Base-by-base conservation (phyloP, 2,888 invertebrate genomes). In the Dolomedes plantarius region DNA sequence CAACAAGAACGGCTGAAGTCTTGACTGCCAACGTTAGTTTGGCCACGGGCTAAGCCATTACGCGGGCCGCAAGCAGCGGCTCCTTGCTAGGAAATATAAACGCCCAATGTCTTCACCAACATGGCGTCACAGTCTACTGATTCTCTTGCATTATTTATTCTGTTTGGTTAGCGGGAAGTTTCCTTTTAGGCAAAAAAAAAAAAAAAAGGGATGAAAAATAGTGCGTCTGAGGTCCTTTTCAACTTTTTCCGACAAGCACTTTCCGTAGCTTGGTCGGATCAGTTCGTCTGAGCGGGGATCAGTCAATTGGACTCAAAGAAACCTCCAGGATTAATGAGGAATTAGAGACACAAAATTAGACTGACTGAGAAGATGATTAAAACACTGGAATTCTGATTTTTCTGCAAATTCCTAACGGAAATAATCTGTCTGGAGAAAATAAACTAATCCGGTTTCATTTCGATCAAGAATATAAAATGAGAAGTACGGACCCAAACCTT, bases 61-160 rank as follows among this genome's bases (percentile, higher is more conserved):
- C 23, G 56, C 9, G 16, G 16, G 41, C 41, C 41, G 41, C 16
- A 9, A n/a, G 13, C 2, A 46, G 41, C 41, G 16, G 41, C 16
- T 6, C 6, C n/a, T 46, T 23, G 11, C n/a, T 73, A 31, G 68
- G 62, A 69, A 69, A 68, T 68, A 68, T 77, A 36, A 41, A 41
- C 46, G 39, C 74, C 56, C 75, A 39, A 46, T 56, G 64, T 56
- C 56, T 56, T 56, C 23, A 23, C 56, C 56, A 56, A 56, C n/a
- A 39, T 29, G 62, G 46, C 31, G 73, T 80, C 73, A 80, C 79
- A 80, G 72, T 46, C 41, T 31, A 67, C 46, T 80, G 79, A 5
- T 50, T 73, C 28, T 62, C 62, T 46, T 80, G 65, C 65, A 80
- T 73, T 73, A 73, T 80, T 80, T 72, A 80, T 80, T 31, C 23